A percentile compares a stretch with the other conserved stretches of the same genome.
These are phyloP conservation scores for Limnephilus auricula DNA, from an alignment of 2,888 invertebrate genomes.

Conservation along the genomic window DNA sequence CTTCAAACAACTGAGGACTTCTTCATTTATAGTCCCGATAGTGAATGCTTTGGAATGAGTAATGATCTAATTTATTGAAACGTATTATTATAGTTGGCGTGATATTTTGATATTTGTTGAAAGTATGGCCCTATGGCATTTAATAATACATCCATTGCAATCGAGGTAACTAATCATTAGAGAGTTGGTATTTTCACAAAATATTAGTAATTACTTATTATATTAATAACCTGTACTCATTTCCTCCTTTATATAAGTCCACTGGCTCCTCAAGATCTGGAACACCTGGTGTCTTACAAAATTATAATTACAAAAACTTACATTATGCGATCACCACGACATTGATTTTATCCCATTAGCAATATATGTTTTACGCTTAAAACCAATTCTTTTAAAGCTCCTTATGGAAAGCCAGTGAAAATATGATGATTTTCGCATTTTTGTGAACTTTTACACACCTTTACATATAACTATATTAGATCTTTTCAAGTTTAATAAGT, in stretches of 20 bases:
- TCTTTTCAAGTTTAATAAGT: not conserved
- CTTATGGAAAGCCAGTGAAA: no score
- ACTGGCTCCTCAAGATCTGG: not conserved
- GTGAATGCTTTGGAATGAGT: not conserved
- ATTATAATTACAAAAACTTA: no score
- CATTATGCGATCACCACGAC: not conserved
- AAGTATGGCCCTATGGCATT: not conserved
- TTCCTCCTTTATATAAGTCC: no score
- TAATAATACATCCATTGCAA: not conserved
- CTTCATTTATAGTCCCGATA: not conserved
- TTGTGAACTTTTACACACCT: no score
- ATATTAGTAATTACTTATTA: no score
- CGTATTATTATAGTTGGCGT: not conserved
- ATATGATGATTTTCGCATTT: not conserved
- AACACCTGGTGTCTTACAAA: not conserved
- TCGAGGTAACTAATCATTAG: not conserved
- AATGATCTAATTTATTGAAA: not conserved
- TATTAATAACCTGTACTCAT: not conserved
- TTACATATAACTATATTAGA: not conserved
- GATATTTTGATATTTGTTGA: not conserved
- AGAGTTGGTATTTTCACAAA: not conserved
- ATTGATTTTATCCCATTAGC: no score
- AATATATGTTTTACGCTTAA: no score
- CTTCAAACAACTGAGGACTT: conserved; percentile 8
- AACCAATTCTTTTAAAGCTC: no score